A percentile compares a stretch with the other conserved stretches of the same genome.
phyloP scores from a whole-genome alignment of 2,113 vertebrate genomes.

The Notothenia rossii region DNA sequence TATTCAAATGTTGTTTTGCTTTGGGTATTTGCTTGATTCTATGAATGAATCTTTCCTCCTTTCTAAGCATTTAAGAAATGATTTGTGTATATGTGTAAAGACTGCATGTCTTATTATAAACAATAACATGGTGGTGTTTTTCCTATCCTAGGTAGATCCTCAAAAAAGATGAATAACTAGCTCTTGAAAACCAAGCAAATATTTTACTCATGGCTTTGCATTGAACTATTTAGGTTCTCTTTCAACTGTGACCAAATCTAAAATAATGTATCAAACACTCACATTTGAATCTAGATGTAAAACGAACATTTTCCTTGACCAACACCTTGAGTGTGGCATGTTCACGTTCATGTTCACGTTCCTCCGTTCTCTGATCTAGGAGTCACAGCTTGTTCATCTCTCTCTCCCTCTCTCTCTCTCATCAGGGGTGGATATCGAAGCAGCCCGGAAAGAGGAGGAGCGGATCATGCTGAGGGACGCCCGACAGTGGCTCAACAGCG shows the following conservation, averaged over 20 bases:
- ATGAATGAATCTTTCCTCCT: too few species aligned
- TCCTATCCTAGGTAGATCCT: too few species aligned
- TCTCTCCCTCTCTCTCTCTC: not conserved
- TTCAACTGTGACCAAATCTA: not conserved
- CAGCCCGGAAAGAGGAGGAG: conserved; percentile 98
- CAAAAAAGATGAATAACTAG: too few species aligned
- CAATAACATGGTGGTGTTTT: too few species aligned
- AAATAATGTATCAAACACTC: conserved; percentile 10
- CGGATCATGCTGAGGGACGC: conserved; percentile 96
- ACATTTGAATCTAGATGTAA: not conserved
- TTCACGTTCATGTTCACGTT: rapidly evolving
- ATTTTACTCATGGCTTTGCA: not conserved
- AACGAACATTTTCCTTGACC: not conserved
- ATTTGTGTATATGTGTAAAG: too few species aligned
- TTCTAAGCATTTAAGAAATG: too few species aligned
- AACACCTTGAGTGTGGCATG: not conserved
- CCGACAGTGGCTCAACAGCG: conserved; percentile 97
- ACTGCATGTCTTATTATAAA: too few species aligned
- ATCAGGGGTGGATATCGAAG: conserved; percentile 96
- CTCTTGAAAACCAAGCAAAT: not conserved
- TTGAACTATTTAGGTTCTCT: not conserved
- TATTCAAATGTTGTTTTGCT: too few species aligned
- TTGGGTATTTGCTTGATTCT: too few species aligned
- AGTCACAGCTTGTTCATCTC: not conserved
- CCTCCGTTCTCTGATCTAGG: not conserved